Evolutionary conservation across 2,113 vertebrate species (phyloP).

Genomic region (Tyrannus savana): DNA sequence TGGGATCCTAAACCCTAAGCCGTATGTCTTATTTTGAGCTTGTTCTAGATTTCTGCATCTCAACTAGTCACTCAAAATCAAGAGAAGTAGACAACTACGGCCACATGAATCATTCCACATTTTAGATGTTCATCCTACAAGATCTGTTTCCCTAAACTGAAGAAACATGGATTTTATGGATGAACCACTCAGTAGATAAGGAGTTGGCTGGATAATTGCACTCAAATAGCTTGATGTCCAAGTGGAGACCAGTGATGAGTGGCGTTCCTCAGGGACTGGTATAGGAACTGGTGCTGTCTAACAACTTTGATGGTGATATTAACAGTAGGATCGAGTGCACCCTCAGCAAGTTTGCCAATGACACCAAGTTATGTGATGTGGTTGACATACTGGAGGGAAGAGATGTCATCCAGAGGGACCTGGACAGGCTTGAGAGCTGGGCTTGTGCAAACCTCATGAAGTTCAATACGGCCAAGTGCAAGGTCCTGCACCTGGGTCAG

Average conservation of each 20-base stretch:
- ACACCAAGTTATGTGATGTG: too few species aligned
- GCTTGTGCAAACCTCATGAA: too few species aligned
- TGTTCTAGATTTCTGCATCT: not conserved
- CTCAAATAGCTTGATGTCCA: not conserved
- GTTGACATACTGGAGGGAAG: too few species aligned
- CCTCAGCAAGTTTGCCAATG: too few species aligned
- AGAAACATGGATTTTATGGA: not conserved
- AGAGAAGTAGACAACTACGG: not conserved
- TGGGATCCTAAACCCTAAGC: not conserved
- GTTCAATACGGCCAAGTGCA: too few species aligned
- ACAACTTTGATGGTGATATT: fast-evolving
- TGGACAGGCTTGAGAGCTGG: too few species aligned
- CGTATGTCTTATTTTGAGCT: not conserved
- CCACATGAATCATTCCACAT: fast-evolving
- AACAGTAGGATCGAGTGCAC: not conserved
- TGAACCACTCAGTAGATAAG: not conserved
- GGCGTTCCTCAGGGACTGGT: not conserved
- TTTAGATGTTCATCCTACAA: not conserved
- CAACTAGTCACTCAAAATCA: not conserved
- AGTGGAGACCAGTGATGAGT: not conserved
- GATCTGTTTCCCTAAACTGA: not conserved
- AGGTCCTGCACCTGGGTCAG: too few species aligned
- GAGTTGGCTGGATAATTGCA: not conserved
- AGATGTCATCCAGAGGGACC: too few species aligned
- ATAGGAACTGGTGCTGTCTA: not conserved